Base-by-base conservation (phyloP, 2,888 invertebrate genomes). In the Sesia bembeciformis region DNA sequence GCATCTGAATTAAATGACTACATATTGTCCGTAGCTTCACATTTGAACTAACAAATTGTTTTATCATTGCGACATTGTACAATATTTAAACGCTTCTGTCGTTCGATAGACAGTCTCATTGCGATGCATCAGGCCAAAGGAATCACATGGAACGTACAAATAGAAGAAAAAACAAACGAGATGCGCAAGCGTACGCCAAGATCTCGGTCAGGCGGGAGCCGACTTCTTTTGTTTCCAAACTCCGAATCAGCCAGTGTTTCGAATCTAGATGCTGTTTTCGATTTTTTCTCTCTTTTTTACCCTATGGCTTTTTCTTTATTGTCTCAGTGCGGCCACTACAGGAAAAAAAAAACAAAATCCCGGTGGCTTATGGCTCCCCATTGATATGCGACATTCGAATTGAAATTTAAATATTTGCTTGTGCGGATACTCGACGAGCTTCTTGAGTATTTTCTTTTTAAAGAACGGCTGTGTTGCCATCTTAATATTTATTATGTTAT, bases 341-440 rank as follows among this genome's bases (percentile, higher is more conserved):
- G 74, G 66, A 74, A 66, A 76, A 78, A n/a, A 82, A 83, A 76
- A 80, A 74, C 72, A 81, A 81, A 79, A 78, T 71, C 74, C 78
- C 84, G 84, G 88, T 89, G 88, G 88, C 88, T 89, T 89, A 89
- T 89, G 88, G 87, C 80, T 84, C 85, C 83, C 87, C 88, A 89
- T 89, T 89, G 88, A 88, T 89, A 89, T 89, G 87, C 87, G 84
- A 83, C 81, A 80, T 84, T 86, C 85, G 86, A 82, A 86, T 86
- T 85, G 86, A 88, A 88, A 89, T 88, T 89, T 88, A 88, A 89
- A 89, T 89, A 89, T 88, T 86, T 89, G 84, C 85, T 82, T 72
- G 78, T 75, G 74, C 62, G 67, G 73, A 77, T 81, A 81, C 80
- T 78, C 81, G 79, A 81, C 77, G 81, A 77, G 76, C 76, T 81